Base-by-base conservation (phyloP, 2,113 vertebrate genomes). In the Channa argus region DNA sequence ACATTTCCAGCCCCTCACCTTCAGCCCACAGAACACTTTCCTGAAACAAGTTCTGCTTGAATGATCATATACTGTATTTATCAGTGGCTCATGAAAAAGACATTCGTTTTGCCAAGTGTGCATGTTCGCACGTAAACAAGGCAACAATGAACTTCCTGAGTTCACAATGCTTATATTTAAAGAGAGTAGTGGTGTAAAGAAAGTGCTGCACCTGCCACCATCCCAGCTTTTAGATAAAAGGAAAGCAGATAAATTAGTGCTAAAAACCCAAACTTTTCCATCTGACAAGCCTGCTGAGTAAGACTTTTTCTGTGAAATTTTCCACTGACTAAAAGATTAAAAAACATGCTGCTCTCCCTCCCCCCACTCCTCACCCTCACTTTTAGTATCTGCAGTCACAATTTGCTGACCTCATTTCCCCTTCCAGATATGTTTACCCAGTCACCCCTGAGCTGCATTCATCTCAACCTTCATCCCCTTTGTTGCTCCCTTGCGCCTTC, bases 331-430 rank as follows among this genome's bases (percentile, higher is more conserved):
- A 1, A 59, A 64, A 74, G 72, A 74, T 86, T 79, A 74, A 79
- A 89, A 77, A 63, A 79, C 65, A 79, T 63, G 64, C 77, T 38
- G 66, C 38, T 38, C 70, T 15, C 50, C 5, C 51, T 47, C 68
- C 44, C 63, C 49, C 54, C 24, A 24, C 24, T 24, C 24, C 24
- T 24, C 24, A 24, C 24, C 58, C 41, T 66, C 59, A 69, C 67
- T 50, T 44, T 75, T 50, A 47, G 44, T 71, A 66, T 53, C 61
- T 55, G 71, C 83, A 71, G 72, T 52, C 77, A 67, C 82, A 77
- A 59, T 63, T 71, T 10, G n/a, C 80, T 84, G 86, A 82, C 80
- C 83, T 81, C 71, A 59, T 84, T 88, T 86, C 50, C 47, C 38
- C 55, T 12, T 53, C 54, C 38, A 52, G 72, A 73, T 77, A 76